phyloP scores from a whole-genome alignment of 1,140 invertebrate species.

The Holotrichia oblita region DNA sequence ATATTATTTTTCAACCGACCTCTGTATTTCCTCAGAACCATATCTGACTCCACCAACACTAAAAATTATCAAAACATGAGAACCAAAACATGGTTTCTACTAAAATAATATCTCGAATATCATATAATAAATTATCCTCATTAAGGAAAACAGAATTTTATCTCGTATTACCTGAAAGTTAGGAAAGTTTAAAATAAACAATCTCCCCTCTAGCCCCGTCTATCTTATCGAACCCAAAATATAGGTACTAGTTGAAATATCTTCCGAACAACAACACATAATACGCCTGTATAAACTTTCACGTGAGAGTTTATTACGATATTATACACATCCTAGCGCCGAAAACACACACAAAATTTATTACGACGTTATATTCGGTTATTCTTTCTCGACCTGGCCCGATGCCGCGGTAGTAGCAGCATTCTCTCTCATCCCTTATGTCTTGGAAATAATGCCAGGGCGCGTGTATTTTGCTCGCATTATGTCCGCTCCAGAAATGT shows the following conservation, averaged over 20 bases:
- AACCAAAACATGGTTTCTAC: too few species aligned
- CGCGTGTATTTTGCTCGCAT: conserved; percentile 1
- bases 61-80: too few species aligned
- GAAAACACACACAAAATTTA: not conserved
- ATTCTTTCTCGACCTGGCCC: not conserved
- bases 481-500: conserved; percentile 2
- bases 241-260: not conserved
- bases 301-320: not conserved
- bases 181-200: too few species aligned
- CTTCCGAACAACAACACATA: not conserved
- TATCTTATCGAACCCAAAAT: not conserved
- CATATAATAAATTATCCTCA: too few species aligned
- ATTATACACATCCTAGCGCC: not conserved
- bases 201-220: not conserved
- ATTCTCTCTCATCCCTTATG: not conserved
- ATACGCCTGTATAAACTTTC: not conserved
- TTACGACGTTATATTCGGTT: not conserved
- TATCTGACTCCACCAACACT: too few species aligned
- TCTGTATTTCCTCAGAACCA: too few species aligned
- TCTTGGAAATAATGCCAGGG: not conserved
- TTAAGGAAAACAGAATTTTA: too few species aligned
- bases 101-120: too few species aligned
- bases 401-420: not conserved
- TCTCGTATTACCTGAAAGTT: too few species aligned
- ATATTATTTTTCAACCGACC: too few species aligned